Percentiles rank a stretch among this genome's conserved stretches.
Conservation (phyloP, 2,888 invertebrate species). For the Endotricha flammealis region DNA sequence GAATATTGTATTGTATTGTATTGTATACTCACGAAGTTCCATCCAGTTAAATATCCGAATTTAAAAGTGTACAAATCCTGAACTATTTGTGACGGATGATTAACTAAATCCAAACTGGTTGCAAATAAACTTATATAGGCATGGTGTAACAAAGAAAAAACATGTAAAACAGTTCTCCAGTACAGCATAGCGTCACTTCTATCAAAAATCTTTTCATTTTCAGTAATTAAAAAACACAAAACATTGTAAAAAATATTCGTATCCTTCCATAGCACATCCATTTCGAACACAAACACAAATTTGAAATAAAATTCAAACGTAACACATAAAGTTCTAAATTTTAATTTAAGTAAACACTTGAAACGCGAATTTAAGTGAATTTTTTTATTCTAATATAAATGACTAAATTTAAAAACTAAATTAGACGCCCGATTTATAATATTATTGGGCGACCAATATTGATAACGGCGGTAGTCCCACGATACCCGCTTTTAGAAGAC, state of each 20-base stretch:
- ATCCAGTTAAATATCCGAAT: constrained; percentile 50
- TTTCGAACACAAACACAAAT: too few relatives aligned
- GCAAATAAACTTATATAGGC: constrained; percentile 36
- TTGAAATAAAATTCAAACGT: too few relatives aligned
- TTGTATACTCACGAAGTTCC: constrained; percentile 66
- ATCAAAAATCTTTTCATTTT: constrained; percentile 62
- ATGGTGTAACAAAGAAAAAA: constrained; percentile 43
- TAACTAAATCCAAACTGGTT: constrained; percentile 27
- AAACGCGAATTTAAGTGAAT: too few relatives aligned
- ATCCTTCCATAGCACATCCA: constrained; percentile 56
- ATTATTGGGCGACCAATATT: too few relatives aligned
- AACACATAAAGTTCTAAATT: too few relatives aligned
- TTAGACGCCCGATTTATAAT: too few relatives aligned
- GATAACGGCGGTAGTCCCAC: too few relatives aligned
- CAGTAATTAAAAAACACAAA: constrained; percentile 58
- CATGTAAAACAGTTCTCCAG: constrained; percentile 56
- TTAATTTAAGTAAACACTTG: too few relatives aligned
- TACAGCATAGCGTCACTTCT: constrained; percentile 53
- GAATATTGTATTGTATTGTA: too few relatives aligned
- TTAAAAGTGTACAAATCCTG: constrained; percentile 39
- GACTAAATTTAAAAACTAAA: too few relatives aligned
- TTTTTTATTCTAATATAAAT: too few relatives aligned
- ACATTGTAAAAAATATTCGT: constrained; percentile 59
- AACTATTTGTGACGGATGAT: constrained; percentile 27
- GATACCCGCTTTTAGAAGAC: too few relatives aligned